Evolutionary conservation across 2,113 vertebrate genomes (phyloP).

Genomic region (Panthera tigris): DNA sequence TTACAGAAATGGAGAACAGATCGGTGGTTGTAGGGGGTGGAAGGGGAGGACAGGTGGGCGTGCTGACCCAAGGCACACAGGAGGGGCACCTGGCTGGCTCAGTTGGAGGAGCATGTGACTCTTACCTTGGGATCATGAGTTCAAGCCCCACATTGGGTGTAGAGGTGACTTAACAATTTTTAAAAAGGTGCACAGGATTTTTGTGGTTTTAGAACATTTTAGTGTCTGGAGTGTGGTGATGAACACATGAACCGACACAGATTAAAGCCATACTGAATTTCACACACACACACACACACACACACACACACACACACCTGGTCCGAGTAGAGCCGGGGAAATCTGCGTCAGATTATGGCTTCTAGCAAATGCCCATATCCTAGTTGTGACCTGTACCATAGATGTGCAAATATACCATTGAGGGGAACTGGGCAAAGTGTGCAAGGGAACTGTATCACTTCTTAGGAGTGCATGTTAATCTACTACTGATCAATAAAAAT

Average conservation of each 20-base stretch:
- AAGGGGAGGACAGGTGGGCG: neutral
- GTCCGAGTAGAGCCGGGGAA: rapidly evolving
- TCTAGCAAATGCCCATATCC: rapidly evolving
- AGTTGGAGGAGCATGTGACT: neutral
- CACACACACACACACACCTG: too few species aligned
- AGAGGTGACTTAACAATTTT: neutral
- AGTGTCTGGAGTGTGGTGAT: neutral
- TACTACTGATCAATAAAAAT: neutral
- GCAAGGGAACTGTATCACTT: rapidly evolving
- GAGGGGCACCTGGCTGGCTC: neutral
- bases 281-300: too few species aligned
- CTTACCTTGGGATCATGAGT: neutral
- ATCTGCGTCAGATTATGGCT: rapidly evolving
- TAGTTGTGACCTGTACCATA: too few species aligned
- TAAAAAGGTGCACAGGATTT: neutral
- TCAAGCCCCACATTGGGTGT: neutral
- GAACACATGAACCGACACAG: too few species aligned
- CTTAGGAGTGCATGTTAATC: neutral
- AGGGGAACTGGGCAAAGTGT: rapidly evolving
- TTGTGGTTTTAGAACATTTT: neutral
- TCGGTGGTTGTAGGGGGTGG: rapidly evolving
- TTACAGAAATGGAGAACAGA: neutral
- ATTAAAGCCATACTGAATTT: neutral
- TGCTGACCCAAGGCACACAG: neutral
- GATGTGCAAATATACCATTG: neutral